A percentile compares a stretch with the other conserved stretches of the same genome.
phyloP scores from a whole-genome alignment of 1,140 invertebrate species.

The Brachionus sp. region DNA sequence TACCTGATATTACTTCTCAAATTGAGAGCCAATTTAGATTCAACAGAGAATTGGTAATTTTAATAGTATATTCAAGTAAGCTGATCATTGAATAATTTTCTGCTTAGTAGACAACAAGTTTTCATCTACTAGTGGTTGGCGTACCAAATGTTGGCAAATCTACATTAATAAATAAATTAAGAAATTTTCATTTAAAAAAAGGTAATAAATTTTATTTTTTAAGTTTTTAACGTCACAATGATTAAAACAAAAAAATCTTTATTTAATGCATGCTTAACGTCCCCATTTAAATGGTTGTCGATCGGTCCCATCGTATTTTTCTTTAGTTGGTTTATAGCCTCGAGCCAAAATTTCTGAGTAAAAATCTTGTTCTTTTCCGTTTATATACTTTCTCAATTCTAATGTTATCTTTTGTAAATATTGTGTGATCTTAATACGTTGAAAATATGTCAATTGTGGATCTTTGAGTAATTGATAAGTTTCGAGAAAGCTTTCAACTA shows the following conservation, averaged over 20 bases:
- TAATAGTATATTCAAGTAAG: neutral
- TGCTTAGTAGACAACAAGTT: neutral
- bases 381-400: neutral
- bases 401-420: neutral
- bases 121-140: slow-evolving; percentile 28
- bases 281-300: slow-evolving; percentile 9
- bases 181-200: slow-evolving; percentile 45
- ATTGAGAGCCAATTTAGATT: slow-evolving; percentile 28
- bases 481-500: neutral
- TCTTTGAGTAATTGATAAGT: slow-evolving; percentile 1
- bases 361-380: neutral
- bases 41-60: slow-evolving; percentile 14
- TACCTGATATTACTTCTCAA: slow-evolving; percentile 24
- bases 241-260: neutral
- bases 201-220: neutral
- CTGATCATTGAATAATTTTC: neutral
- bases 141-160: slow-evolving; percentile 47
- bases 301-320: neutral
- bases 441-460: neutral
- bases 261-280: neutral
- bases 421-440: neutral
- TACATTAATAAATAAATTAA: slow-evolving; percentile 40
- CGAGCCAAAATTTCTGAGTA: neutral
- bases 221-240: neutral
- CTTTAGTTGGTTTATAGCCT: neutral